Base-by-base conservation (phyloP, 2,797 vertebrate genomes). In the Manis pentadactyla region DNA sequence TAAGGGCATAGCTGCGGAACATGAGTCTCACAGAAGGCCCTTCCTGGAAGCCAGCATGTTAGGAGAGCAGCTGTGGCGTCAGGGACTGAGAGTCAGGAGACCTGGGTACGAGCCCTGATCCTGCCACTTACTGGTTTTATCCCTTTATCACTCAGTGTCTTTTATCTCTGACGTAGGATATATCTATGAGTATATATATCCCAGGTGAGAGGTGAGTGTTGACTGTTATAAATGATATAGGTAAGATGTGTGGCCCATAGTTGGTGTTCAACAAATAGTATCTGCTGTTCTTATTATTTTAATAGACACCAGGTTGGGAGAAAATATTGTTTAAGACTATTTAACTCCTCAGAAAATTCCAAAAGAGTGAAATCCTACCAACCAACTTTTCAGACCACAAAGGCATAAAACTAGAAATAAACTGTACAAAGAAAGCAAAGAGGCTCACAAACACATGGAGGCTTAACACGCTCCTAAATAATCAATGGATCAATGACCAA, bases 271-370 rank as follows among this genome's bases (percentile, higher is more conserved):
- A 66, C 29, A 77, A 93, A 77, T 53, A 31, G 8, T 49, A 78
- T 39, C 23, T 89, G 34, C 15, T 27, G 53, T 75, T 87, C 55
- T 93, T n/a, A 85, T 87, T 78, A 75, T 61, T 78, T 93, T 71
- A 92, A 87, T 63, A 91, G 68, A 7, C 21, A 63, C 73, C 19
- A 46, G 31, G 4, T 55, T 89, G 29, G 29, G 49, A 95, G 51
- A 74, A 87, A 78, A 25, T 93, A 83, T 85, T 83, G 21, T 63
- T 89, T 63, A 85, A 78, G 53, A 39, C 27, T 89, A 39, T 57
- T n/a, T n/a, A n/a, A n/a, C n/a, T n/a, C n/a, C n/a, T n/a, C n/a
- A n/a, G n/a, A n/a, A n/a, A n/a, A n/a, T n/a, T n/a, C n/a, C n/a
- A n/a, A n/a, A n/a, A n/a, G n/a, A n/a, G n/a, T n/a, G n/a, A n/a